Percentiles rank a stretch among this genome's conserved stretches.
phyloP scores from a whole-genome alignment of 2,113 vertebrate species.

The Gymnogyps californianus region DNA sequence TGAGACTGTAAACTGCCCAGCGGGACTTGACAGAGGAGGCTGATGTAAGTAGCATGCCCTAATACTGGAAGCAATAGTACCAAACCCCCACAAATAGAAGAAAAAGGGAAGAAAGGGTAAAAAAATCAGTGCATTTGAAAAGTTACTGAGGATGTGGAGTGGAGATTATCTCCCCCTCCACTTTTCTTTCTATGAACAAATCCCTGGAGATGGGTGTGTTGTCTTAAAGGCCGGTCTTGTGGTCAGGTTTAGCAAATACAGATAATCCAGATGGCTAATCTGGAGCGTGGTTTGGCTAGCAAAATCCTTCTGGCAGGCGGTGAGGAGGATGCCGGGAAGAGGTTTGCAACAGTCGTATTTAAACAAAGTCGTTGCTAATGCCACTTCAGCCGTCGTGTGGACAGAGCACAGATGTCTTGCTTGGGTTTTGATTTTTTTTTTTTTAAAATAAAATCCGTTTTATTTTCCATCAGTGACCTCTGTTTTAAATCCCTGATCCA shows the following conservation, averaged over 20 bases:
- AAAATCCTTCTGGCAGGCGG: background rate
- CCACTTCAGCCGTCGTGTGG: background rate
- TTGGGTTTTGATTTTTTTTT: background rate
- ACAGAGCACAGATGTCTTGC: conserved; percentile 32
- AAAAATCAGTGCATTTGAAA: background rate
- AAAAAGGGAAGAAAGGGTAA: background rate
- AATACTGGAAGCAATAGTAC: background rate
- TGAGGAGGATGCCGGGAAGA: background rate
- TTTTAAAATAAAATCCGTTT: background rate
- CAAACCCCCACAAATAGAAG: background rate
- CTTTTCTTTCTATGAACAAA: background rate
- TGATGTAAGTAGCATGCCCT: background rate
- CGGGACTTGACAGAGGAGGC: background rate
- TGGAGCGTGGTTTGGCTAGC: conserved; percentile 14
- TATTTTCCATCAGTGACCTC: conserved; percentile 11
- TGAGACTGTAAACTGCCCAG: background rate
- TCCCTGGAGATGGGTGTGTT: background rate
- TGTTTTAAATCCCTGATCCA: background rate
- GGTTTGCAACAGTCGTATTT: background rate
- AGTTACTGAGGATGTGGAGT: background rate
- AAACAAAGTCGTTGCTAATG: conserved; percentile 4
- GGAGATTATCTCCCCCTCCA: background rate
- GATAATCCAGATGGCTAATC: conserved; percentile 37
- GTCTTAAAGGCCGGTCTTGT: background rate
- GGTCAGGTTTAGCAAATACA: background rate